phyloP scores from a whole-genome alignment of 2,888 invertebrate genomes.

The Halictus ligatus region DNA sequence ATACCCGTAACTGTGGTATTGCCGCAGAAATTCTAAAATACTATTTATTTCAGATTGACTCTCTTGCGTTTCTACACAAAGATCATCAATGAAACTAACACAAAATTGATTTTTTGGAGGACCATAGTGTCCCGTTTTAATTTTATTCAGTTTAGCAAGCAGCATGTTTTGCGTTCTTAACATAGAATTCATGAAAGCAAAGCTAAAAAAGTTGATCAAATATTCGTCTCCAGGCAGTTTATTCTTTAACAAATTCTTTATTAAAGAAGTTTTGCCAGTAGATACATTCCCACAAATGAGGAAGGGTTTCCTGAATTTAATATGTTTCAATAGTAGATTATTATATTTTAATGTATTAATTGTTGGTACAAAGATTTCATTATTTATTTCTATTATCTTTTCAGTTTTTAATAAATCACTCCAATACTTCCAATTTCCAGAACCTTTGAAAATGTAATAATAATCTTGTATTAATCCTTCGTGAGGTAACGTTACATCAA shows the following conservation, averaged over 20 bases:
- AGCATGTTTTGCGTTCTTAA: constrained; percentile 85
- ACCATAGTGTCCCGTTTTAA: constrained; percentile 86
- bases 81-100: constrained; percentile 88
- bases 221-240: constrained; percentile 85
- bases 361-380: constrained; percentile 86
- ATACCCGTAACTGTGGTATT: constrained; percentile 87
- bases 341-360: constrained; percentile 86
- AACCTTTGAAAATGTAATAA: constrained; percentile 86
- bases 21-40: constrained; percentile 87
- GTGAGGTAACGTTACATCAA: constrained; percentile 86
- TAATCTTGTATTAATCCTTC: constrained; percentile 86
- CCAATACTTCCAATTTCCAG: constrained; percentile 87
- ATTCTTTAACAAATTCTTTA: constrained; percentile 84
- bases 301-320: constrained; percentile 85
- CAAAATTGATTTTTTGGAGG: constrained; percentile 86
- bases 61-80: constrained; percentile 86
- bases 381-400: constrained; percentile 76
- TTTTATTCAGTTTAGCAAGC: constrained; percentile 85
- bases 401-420: constrained; percentile 85
- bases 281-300: constrained; percentile 87
- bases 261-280: constrained; percentile 88
- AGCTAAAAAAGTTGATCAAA: constrained; percentile 86
- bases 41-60: constrained; percentile 85
- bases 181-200: constrained; percentile 85
- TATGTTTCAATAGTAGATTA: constrained; percentile 85